phyloP scores from a whole-genome alignment of 2,888 invertebrate genomes.

The Tenthredo scrophulariae region DNA sequence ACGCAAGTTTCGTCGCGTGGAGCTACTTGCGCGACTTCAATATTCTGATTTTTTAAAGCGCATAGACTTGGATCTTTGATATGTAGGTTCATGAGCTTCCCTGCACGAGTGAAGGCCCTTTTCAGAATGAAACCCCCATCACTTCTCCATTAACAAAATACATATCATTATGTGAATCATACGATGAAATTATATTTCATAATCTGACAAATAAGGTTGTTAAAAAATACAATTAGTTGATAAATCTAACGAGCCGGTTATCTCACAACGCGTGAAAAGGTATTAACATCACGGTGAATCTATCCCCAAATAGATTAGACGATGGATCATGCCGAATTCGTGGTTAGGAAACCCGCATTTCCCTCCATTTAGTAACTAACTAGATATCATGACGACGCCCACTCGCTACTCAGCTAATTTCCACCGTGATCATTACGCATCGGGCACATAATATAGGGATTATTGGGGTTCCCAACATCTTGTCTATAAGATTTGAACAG shows the following conservation, averaged over 20 bases:
- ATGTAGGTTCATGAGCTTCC: background rate
- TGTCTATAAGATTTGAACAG: no score
- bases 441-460: background rate
- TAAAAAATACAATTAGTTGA: background rate
- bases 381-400: background rate
- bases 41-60: background rate
- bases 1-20: background rate
- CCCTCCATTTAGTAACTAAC: background rate
- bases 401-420: background rate
- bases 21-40: background rate
- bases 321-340: slow-evolving; percentile 4
- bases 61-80: background rate
- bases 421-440: background rate
- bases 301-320: background rate
- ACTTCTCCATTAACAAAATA: no score
- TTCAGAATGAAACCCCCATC: background rate
- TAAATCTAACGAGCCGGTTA: background rate
- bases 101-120: background rate
- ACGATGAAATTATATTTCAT: background rate
- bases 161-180: background rate
- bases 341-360: background rate
- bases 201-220: background rate
- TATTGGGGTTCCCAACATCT: background rate
- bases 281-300: no score
- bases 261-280: background rate